Evolutionary conservation across 2,797 vertebrate species (phyloP), one percentile per base, ranked within the genome.

Genomic region (Falco naumanni): DNA sequence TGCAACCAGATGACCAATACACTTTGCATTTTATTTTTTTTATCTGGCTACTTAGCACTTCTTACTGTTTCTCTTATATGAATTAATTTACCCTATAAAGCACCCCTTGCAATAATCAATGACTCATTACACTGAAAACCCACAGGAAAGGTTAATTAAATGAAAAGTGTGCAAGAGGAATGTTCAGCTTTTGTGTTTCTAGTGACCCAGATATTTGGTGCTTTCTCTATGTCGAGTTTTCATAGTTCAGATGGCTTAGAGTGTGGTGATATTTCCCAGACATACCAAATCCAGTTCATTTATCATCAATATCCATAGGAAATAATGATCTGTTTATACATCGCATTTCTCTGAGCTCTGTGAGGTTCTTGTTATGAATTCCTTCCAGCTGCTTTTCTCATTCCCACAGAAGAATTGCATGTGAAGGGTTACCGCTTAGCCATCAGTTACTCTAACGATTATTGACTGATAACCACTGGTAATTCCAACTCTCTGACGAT

Each of bases 301-400:
- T 92, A 70, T 96, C 96, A 95, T 80, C 83, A 63, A 93, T 95
- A 97, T 95, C 97, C 93, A 96, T 78, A 79, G 96, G 96, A 97
- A 97, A 94, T 92, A 95, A 96, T 96, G 80, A 90, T 95, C 90
- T 97, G 78, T 97, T 97, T 96, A 90, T 96, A 84, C 89, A 93
- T 54, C 85, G 74, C 86, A 64, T 95, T 94, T 95, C 90, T 94
- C 85, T 71, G 88, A 90, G 94, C 91, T 72, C 91, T 48, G 84
- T 1, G 3, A 96, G 93, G 70, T 57, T 87, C 90, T 96, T 85
- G 90, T 87, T 93, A 90, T 91, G 90, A 93, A 96, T 96, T 94
- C 96, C 75, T 97, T 97, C 96, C 95, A 96, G 95, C 95, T 96
- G 95, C 92, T 95, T 96, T 96, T 95, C 85, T 93, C 91, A 88